Percentiles rank a stretch among this genome's conserved stretches.
Evolutionary conservation across 1,140 invertebrate genomes (phyloP).

Genomic region (Sycophila sp.): DNA sequence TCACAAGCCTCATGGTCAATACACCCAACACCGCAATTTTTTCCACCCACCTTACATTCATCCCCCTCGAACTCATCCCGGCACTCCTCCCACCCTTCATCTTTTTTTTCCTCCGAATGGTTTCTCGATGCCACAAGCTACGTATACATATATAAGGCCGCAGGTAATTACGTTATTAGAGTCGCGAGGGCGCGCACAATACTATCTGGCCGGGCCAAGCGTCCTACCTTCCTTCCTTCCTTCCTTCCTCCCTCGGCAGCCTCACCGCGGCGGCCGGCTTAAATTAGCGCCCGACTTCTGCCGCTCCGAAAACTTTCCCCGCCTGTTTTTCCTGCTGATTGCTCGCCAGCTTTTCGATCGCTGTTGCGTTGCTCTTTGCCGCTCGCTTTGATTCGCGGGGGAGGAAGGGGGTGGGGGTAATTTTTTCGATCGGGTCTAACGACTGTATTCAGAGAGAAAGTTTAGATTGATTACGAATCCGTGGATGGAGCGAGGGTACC

Average conservation of each 20-base stretch:
- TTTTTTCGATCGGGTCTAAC: too few species aligned
- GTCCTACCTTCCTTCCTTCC: not conserved
- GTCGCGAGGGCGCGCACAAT: slow-evolving; percentile 28
- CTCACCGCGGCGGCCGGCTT: slow-evolving; percentile 4
- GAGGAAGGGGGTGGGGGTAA: too few species aligned
- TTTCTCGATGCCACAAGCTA: not conserved
- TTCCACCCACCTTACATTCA: not conserved
- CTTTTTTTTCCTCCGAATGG: not conserved
- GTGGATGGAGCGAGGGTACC: too few species aligned
- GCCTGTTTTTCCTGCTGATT: slow-evolving; percentile 34
- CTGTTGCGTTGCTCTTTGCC: too few species aligned
- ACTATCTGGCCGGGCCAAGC: slow-evolving; percentile 35
- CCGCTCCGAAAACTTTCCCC: not conserved
- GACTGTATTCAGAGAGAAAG: too few species aligned
- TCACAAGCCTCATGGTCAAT: too few species aligned
- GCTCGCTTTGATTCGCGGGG: too few species aligned
- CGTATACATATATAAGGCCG: not conserved
- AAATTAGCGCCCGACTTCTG: slow-evolving; percentile 32
- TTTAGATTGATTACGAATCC: too few species aligned
- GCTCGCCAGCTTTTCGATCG: too few species aligned
- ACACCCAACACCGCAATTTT: not conserved
- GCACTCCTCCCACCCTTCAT: not conserved
- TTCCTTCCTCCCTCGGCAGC: not conserved
- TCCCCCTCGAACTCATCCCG: not conserved
- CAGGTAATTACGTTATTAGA: slow-evolving; percentile 37